These are phyloP conservation scores for Phyllotreta striolata DNA, from an alignment of 2,888 invertebrate species.

Conservation along the genomic window DNA sequence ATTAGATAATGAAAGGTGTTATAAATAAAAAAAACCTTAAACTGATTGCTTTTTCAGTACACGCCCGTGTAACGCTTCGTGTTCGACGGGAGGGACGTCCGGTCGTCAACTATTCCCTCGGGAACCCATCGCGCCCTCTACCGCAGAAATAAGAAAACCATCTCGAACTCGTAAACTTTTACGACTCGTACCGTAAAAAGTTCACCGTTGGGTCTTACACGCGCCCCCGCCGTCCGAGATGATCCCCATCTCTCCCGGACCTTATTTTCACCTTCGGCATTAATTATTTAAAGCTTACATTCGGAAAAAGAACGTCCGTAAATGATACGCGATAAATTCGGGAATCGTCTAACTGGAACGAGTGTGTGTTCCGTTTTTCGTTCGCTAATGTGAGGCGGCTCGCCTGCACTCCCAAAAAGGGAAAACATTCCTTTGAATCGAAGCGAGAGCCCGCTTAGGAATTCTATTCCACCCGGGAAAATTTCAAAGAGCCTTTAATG, in stretches of 20 bases:
- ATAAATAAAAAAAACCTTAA: no score
- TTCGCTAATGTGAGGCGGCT: constrained; percentile 3
- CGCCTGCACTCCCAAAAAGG: constrained; percentile 2
- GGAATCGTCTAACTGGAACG: constrained; percentile 6
- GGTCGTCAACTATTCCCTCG: constrained; percentile 26
- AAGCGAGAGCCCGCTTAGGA: no score
- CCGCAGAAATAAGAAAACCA: constrained; percentile 30
- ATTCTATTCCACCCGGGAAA: not conserved
- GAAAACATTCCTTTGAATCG: no score
- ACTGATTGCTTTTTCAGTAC: no score
- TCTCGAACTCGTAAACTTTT: constrained; percentile 33
- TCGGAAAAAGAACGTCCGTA: constrained; percentile 5
- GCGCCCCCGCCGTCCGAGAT: not conserved
- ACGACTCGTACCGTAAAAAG: constrained; percentile 33
- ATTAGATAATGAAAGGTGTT: no score
- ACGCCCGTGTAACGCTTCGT: constrained; percentile 2
- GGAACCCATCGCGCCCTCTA: constrained; percentile 28
- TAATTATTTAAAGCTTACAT: constrained; percentile 29
- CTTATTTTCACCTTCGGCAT: constrained; percentile 23
- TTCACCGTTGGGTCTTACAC: constrained; percentile 25
- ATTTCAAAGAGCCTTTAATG: not conserved
- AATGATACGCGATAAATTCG: not conserved
- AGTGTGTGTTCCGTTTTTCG: not conserved
- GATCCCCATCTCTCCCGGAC: constrained; percentile 22
- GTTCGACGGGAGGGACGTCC: constrained; percentile 8